Conservation (phyloP, 2,888 invertebrate species). For the Chelonus formosanus region DNA sequence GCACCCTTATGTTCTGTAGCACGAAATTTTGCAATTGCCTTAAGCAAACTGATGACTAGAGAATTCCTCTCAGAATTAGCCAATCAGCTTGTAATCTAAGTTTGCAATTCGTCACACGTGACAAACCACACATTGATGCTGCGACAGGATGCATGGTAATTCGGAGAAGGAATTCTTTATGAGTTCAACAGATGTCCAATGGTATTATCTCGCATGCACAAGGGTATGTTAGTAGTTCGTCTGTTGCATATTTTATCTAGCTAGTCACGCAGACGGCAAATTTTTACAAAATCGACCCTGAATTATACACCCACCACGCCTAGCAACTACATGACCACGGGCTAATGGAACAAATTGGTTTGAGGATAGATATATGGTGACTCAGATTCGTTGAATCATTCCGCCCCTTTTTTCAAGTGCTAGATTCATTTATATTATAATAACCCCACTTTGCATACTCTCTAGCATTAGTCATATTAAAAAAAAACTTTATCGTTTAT, state of each 20-base stretch:
- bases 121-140: slow-evolving; percentile 52
- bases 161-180: slow-evolving; percentile 50
- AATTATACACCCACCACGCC: neutral
- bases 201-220: slow-evolving; percentile 45
- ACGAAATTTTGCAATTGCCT: neutral
- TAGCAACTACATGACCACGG: slow-evolving; percentile 2
- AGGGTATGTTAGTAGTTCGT: slow-evolving; percentile 13
- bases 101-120: slow-evolving; percentile 56
- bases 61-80: slow-evolving; percentile 34
- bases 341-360: slow-evolving; percentile 14
- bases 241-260: slow-evolving; percentile 47
- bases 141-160: neutral
- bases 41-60: slow-evolving; percentile 8
- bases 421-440: too few relatives aligned
- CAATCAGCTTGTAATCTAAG: slow-evolving; percentile 61
- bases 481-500: too few relatives aligned
- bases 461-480: too few relatives aligned
- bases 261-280: neutral
- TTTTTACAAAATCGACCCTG: neutral
- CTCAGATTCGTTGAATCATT: slow-evolving; percentile 12
- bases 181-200: slow-evolving; percentile 52
- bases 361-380: slow-evolving; percentile 9
- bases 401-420: neutral
- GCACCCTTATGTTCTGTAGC: too few relatives aligned
- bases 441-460: too few relatives aligned